These are phyloP conservation scores for Arrhopalites spinosus DNA, from an alignment of 2,888 invertebrate species.

Conservation along the genomic window DNA sequence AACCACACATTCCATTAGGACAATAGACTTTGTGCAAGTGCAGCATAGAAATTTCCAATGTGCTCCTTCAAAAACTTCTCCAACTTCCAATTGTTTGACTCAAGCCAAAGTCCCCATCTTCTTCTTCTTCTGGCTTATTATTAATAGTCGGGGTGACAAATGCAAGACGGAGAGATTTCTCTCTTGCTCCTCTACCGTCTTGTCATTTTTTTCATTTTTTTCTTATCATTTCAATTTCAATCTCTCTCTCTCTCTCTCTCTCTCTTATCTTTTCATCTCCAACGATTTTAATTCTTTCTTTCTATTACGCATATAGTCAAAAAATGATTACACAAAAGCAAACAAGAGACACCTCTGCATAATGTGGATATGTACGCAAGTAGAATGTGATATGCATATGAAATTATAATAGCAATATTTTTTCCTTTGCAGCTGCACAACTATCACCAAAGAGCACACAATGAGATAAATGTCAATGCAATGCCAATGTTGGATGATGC, in stretches of 20 bases:
- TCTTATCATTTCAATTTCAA: constrained; percentile 37
- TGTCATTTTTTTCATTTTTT: constrained; percentile 10
- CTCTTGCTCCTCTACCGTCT: not conserved
- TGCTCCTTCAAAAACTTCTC: not conserved
- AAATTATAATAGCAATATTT: too few species aligned
- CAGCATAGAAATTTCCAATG: not conserved
- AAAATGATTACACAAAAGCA: too few species aligned
- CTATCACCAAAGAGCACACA: too few species aligned
- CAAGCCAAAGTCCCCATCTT: constrained; percentile 6
- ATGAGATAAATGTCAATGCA: too few species aligned
- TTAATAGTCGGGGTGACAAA: constrained; percentile 40
- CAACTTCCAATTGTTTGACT: not conserved
- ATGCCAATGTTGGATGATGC: not conserved
- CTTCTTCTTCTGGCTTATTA: constrained; percentile 28
- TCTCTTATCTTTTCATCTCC: not conserved
- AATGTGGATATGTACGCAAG: too few species aligned
- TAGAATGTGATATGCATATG: too few species aligned
- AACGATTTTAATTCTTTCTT: constrained; percentile 20
- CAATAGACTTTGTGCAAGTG: constrained; percentile 36
- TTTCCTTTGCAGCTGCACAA: too few species aligned
- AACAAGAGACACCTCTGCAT: too few species aligned
- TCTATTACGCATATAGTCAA: not conserved
- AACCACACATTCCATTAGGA: constrained; percentile 17
- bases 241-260: constrained; percentile 18
- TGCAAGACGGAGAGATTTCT: constrained; percentile 13